A percentile compares a stretch with the other conserved stretches of the same genome.
These are phyloP conservation scores for Odontocolon sp. DNA, from an alignment of 2,888 invertebrate species.

Conservation along the genomic window DNA sequence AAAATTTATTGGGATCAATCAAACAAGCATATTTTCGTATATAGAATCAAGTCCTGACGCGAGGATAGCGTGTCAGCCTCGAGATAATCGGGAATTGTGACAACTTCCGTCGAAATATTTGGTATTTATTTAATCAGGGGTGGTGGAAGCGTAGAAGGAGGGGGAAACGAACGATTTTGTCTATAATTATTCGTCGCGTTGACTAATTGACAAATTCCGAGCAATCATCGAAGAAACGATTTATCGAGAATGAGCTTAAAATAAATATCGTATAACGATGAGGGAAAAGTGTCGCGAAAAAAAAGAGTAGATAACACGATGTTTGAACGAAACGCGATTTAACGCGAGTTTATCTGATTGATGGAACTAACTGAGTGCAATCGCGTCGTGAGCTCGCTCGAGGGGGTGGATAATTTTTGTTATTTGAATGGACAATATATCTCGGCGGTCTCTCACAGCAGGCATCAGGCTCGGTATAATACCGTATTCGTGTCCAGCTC, in stretches of 20 bases:
- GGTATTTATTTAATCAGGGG: too few relatives aligned
- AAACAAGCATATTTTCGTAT: not conserved
- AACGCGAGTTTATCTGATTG: conserved; percentile 56
- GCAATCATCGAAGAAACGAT: not conserved
- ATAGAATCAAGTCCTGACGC: not conserved
- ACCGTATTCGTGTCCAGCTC: conserved; percentile 66
- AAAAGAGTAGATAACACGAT: not conserved
- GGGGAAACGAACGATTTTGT: not conserved
- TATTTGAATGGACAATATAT: conserved; percentile 70
- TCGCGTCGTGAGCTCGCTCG: conserved; percentile 22
- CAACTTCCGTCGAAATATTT: not conserved
- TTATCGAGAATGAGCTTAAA: not conserved
- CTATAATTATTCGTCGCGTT: not conserved
- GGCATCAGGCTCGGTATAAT: conserved; percentile 48
- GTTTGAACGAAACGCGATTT: conserved; percentile 52
- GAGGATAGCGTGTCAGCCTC: not conserved
- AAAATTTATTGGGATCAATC: not conserved
- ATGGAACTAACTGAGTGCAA: conserved; percentile 46
- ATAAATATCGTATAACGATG: not conserved
- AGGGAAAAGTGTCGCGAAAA: not conserved
- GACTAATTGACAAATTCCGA: not conserved
- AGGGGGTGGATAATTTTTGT: conserved; percentile 57
- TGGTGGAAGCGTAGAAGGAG: not conserved
- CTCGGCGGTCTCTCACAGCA: conserved; percentile 55
- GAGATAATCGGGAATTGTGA: not conserved